Base-by-base conservation (phyloP, 2,888 invertebrate species). In the Latheticus oryzae region DNA sequence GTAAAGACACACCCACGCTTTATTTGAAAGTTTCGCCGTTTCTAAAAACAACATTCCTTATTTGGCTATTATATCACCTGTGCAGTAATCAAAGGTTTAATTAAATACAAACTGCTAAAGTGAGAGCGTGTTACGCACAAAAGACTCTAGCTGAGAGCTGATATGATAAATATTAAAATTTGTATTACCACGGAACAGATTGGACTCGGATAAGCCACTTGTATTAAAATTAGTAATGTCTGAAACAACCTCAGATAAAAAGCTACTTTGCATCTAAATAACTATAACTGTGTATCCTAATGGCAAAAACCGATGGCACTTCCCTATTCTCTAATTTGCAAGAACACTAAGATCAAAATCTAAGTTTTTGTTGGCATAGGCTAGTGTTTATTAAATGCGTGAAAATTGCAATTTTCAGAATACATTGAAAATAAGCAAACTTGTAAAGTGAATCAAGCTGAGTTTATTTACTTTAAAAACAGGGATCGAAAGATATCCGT, bases 231-330 rank as follows among this genome's bases (percentile, higher is more conserved):
- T 16, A 28, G 42, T 32, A 45, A 30, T 8, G 45, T 30, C 19
- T 33, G 19, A 45, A 35, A 32, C 30, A 21, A 24, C 12, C 21
- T 11, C 24, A 23, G 15, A 33, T 23, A 47, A 47, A 35, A 47
- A 33, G 8, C 47, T 33, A 13, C 15, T 47, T 47, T 47, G 47
- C 47, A 47, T 33, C 47, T 47, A 47, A 47, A 47, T 47, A 33
- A 35, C 33, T 47, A 33, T 35, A 33, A 47, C 33, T 23, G 33
- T 47, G 15, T 16, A 12, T n/a, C 24, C 11, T 24, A 23, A 24
- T 15, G 26, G n/a, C 21, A 37, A 13, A 9, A 19, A 24, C 11
- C 21, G 13, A 9, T 32, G 32, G 3, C 9, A 5, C 13, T 13
- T 35, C 15, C 35, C 16, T 16, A 2, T 3, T 2, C 32, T 35